These are phyloP conservation scores for Pogoniulus pusillus DNA, from an alignment of 2,797 vertebrate genomes.

Conservation along the genomic window DNA sequence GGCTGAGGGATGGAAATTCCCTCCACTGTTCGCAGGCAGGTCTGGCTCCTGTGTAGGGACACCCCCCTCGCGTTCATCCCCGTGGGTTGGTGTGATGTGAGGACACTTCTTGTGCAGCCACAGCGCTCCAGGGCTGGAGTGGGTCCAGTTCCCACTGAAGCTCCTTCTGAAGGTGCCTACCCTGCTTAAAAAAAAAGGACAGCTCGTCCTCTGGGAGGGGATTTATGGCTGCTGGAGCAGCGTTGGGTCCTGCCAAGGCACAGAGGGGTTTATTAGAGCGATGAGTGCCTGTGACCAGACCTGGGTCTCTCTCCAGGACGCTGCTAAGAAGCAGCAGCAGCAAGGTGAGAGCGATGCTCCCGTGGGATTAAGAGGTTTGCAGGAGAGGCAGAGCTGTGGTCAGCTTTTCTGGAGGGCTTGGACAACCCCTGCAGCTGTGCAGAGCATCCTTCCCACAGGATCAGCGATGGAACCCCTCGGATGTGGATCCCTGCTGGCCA, in stretches of 20 bases:
- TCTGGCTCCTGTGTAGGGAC: neutral
- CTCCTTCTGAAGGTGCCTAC: neutral
- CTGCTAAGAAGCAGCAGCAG: neutral
- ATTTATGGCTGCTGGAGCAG: neutral
- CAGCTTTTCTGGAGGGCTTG: slow-evolving; percentile 24
- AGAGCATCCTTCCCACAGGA: neutral
- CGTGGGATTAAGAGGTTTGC: neutral
- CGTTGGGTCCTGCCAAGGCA: neutral
- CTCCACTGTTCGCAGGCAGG: neutral
- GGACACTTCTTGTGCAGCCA: neutral
- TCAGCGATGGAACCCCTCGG: neutral
- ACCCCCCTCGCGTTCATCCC: rapidly evolving
- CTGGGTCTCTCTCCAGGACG: neutral
- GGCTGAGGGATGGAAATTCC: slow-evolving; percentile 11
- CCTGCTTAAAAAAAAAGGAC: neutral
- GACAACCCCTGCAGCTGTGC: neutral
- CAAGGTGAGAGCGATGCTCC: neutral
- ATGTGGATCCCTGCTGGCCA: neutral
- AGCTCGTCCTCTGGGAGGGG: neutral
- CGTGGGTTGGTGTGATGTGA: rapidly evolving
- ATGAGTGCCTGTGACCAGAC: neutral
- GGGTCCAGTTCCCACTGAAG: neutral
- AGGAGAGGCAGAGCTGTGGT: neutral
- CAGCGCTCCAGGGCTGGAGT: neutral
- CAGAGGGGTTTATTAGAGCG: neutral